Evolutionary conservation across 2,888 invertebrate species (phyloP), one percentile per base, ranked within the genome.

Genomic region (Lacanobia wlatinum): DNA sequence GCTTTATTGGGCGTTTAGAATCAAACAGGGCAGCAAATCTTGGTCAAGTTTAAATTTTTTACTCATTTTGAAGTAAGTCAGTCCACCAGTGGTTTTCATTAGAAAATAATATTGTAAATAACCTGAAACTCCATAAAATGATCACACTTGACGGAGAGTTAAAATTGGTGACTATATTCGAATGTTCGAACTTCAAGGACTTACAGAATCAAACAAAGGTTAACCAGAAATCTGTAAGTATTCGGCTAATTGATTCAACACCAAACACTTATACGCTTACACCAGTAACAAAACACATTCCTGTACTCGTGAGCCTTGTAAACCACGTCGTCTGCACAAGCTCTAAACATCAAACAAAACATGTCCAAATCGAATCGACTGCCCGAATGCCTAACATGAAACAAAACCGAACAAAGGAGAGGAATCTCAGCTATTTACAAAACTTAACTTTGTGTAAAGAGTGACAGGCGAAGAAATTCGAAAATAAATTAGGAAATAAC

Each of bases 391-490:
- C 46, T 72, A 85, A 80, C 79, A 82, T 73, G 68, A 84, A 88
- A 87, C 86, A 86, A 84, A 77, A 56, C 78, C 16, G 60, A 18
- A 85, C 75, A 76, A 86, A 76, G 61, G 62, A 55, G 34, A 82
- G 74, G 84, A 84, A 84, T 87, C 68, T 75, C 34, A 71, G 75
- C 68, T 73, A 83, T 86, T 83, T 71, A 84, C 75, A 59, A 86
- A 76, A 70, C 34, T 84, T 60, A 58, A 52, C 70, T 52, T 67
- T 23, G 60, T 70, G 61, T 38, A 34, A 56, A 53, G 80, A 84
- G 70, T 83, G 92, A 93, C 94, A 93, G 78, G 87, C 92, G 92
- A 87, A 88, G 84, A 92, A 90, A 87, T 85, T 83, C 76, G 81
- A 87, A 90, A 89, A 89, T 89, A 90, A 89, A 89, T 90, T 85